Evolutionary conservation across 2,797 vertebrate species (phyloP), one percentile per base, ranked within the genome.

Genomic region (Naso thynnoides): DNA sequence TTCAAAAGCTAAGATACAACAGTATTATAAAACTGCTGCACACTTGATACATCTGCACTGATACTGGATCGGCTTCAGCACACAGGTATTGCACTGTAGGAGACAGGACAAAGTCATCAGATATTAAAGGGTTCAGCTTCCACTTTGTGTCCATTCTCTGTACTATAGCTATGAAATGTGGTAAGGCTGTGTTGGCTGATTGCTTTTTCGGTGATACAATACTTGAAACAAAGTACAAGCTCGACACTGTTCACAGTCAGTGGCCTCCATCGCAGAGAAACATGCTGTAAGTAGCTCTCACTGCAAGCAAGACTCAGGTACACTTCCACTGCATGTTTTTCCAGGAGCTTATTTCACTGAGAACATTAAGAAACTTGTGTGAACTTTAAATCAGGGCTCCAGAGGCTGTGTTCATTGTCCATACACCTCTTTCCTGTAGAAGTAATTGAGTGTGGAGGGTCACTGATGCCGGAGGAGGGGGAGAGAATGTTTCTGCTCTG

Each of bases 361-460:
- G 62, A 79, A 81, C 76, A 83, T 71, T 71, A 72, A 78, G 65
- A 81, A 84, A 77, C 42, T 68, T 73, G 67, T 79, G 72, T 81
- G 66, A 79, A 82, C 72, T 75, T 53, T 76, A 74, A 85, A 88
- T 78, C 75, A 63, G 62, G 42, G 60, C 64, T 84, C 44, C 58
- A 73, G 48, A 80, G 69, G 64, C 70, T 74, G 73, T 84, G 85
- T 76, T 86, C 79, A 84, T 86, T 88, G 89, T 89, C 79, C 82
- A 39, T 6, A 75, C 72, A 85, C 45, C 58, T 84, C 62, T 85
- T 74, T 84, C 71, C 78, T 67, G 58, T 49, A 59, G 73, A 86
- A 79, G 80, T 88, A 88, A 90, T 88, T 86, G 85, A 86, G 82
- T 82, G 85, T 79, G 61, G 81, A 86, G 70, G 78, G 55, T 79